These are phyloP conservation scores for Procapra przewalskii DNA, from an alignment of 2,113 vertebrate genomes.

Conservation along the genomic window DNA sequence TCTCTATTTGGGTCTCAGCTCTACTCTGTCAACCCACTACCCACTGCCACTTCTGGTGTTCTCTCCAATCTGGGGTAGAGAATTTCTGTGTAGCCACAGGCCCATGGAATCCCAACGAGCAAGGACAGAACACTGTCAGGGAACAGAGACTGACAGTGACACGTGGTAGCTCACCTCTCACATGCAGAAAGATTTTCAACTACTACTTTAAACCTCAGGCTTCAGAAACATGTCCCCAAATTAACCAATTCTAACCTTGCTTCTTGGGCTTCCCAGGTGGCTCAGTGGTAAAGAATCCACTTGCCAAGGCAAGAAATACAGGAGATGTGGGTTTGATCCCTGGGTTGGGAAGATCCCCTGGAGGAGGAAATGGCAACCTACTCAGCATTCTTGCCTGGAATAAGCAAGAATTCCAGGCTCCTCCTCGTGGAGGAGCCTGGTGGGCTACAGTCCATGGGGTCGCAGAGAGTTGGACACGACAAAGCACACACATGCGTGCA, in stretches of 20 bases:
- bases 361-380: neutral
- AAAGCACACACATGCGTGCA: neutral
- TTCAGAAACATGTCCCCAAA: neutral
- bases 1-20: neutral
- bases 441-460: neutral
- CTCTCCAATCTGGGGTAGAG: neutral
- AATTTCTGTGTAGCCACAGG: neutral
- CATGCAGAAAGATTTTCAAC: neutral
- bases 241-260: neutral
- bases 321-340: neutral
- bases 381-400: neutral
- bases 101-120: neutral
- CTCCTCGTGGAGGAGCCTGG: neutral
- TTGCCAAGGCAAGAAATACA: neutral
- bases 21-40: neutral
- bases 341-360: neutral
- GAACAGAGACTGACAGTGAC: neutral
- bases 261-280: neutral
- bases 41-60: neutral
- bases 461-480: accelerated
- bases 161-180: neutral
- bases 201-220: neutral
- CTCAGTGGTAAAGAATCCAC: neutral
- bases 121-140: neutral
- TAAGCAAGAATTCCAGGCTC: neutral